Base-by-base conservation (phyloP, 2,888 invertebrate genomes). In the Pristionchus fissidentatus region DNA sequence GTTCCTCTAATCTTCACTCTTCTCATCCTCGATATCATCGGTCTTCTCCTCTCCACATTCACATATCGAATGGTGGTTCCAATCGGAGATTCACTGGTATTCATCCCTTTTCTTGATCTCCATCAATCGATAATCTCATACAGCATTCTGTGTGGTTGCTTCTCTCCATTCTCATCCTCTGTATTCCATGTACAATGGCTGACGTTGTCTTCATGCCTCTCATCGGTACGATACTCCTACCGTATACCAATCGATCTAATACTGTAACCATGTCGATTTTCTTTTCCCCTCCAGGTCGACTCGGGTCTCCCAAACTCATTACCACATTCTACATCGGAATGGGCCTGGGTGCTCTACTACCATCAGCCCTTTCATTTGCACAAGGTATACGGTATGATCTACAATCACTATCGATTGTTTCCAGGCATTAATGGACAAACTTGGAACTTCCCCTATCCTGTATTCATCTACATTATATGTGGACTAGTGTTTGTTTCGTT, bases 111-210 rank as follows among this genome's bases (percentile, higher is more conserved):
- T 15, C 19, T 13, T n/a, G 19, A 32, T 32, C 3, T 60, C 32
- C 19, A 29, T 60, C 1, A 32, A 15, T 60, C 3, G 29, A 2
- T 15, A 7, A 3, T 29, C 60, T 32, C 29, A 29, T 13, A 8
- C 29, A 60, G 29, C 29, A 1, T n/a, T 10, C 8, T 13, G 29
- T 32, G 60, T 60, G 32, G 22, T 13, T 32, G 29, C 57, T 57
- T 29, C 32, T 15, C 19, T 10, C 13, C 29, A 32, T 60, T 60
- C 52, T 22, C 52, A 52, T 83, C n/a, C 73, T 83, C 7, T 73
- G 83, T 46, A 83, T 83, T 52, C 83, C 83, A n/a, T 83, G 83
- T 22, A 83, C 83, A 4, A 83, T 73, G 73, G 70, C 83, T 22
- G 83, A 83, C n/a, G 83, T 83, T 35, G 35, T 83, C 73, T 83